These are phyloP conservation scores for Hycleus cichorii DNA, from an alignment of 1,140 invertebrate genomes.

Conservation along the genomic window DNA sequence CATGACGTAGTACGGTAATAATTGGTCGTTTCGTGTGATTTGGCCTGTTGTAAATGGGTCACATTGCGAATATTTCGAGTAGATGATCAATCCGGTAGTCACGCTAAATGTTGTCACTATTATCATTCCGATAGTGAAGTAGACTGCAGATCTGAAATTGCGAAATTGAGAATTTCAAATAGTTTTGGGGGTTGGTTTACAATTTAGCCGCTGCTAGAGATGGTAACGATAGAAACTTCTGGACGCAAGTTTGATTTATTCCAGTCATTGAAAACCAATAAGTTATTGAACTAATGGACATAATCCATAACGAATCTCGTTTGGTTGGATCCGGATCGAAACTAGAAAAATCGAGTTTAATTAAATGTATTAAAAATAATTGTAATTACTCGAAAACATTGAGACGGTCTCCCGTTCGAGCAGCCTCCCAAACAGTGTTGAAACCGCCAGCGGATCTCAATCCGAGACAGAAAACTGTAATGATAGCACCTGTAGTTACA, in stretches of 20 bases:
- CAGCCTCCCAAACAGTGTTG: slow-evolving; percentile 12
- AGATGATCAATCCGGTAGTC: slow-evolving; percentile 63
- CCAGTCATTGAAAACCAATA: slow-evolving; percentile 51
- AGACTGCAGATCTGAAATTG: slow-evolving; percentile 13
- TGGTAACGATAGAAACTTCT: slow-evolving; percentile 52
- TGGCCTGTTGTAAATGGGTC: slow-evolving; percentile 57
- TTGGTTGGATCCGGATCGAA: slow-evolving; percentile 48
- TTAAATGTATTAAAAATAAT: too few species aligned
- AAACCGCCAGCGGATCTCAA: slow-evolving; percentile 42
- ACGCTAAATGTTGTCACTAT: slow-evolving; percentile 28
- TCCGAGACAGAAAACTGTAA: slow-evolving; percentile 51
- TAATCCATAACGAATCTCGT: slow-evolving; percentile 53
- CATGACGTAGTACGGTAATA: slow-evolving; percentile 49
- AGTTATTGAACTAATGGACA: slow-evolving; percentile 50
- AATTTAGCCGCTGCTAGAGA: slow-evolving; percentile 45
- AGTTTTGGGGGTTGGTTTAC: slow-evolving; percentile 31
- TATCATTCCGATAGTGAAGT: background rate
- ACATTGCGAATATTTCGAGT: slow-evolving; percentile 60
- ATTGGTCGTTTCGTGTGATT: slow-evolving; percentile 41
- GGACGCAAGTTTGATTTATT: slow-evolving; percentile 53
- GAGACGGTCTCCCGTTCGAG: slow-evolving; percentile 21
- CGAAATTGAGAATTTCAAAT: slow-evolving; percentile 14
- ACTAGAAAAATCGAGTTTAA: slow-evolving; percentile 44
- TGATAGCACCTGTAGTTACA: slow-evolving; percentile 58
- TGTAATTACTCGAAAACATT: slow-evolving; percentile 18